A percentile compares a stretch with the other conserved stretches of the same genome.
These are phyloP conservation scores for Zhuqinia jingwanae DNA, from an alignment of 2,888 invertebrate genomes.

Conservation along the genomic window DNA sequence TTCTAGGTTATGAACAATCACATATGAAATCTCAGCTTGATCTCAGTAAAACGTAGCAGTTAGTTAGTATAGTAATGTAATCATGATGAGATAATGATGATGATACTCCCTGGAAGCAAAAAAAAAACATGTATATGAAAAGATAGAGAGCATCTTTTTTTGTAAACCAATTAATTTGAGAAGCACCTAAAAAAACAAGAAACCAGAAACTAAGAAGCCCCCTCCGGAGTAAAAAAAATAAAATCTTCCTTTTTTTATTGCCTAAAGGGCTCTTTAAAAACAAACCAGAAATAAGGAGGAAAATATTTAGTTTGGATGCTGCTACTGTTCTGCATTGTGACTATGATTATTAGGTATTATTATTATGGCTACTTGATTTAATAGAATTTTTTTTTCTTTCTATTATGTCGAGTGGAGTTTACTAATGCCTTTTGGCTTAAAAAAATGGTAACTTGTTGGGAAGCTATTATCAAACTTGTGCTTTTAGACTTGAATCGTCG, in stretches of 20 bases:
- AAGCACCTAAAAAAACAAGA: not conserved
- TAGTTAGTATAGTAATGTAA: constrained; percentile 10
- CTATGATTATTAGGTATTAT: not conserved
- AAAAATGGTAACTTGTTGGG: not conserved
- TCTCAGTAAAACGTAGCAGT: too few species aligned
- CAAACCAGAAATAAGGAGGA: too few species aligned
- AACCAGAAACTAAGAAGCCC: constrained; percentile 14
- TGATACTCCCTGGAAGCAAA: not conserved
- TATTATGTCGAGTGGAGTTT: too few species aligned
- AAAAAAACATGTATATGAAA: too few species aligned
- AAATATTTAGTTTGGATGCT: not conserved
- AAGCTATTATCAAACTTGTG: constrained; percentile 29
- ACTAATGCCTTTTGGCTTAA: too few species aligned
- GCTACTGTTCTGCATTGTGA: constrained; percentile 11
- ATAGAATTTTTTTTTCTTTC: too few species aligned
- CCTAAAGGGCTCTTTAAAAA: constrained; percentile 57
- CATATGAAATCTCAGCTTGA: constrained; percentile 15
- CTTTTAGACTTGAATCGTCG: too few species aligned
- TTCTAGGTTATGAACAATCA: too few species aligned
- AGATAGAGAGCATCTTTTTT: not conserved
- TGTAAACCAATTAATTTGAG: constrained; percentile 54
- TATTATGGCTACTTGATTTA: not conserved
- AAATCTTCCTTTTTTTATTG: constrained; percentile 15
- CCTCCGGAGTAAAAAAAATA: too few species aligned
- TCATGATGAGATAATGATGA: not conserved